phyloP scores from a whole-genome alignment of 2,113 vertebrate genomes.

The Orycteropus afer region DNA sequence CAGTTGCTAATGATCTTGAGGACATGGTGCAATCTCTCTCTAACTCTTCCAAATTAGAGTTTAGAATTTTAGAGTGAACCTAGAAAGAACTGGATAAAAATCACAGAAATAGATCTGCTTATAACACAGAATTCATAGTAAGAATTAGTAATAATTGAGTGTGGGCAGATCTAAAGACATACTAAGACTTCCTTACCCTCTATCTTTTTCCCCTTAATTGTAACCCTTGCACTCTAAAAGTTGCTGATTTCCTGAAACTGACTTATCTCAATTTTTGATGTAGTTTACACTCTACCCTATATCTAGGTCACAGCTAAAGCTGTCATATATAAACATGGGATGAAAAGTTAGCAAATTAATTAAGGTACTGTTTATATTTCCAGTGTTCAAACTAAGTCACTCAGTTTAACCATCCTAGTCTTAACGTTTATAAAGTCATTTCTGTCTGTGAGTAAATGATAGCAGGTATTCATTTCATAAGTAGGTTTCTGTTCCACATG shows the following conservation, averaged over 20 bases:
- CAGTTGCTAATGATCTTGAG: background rate
- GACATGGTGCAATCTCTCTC: background rate
- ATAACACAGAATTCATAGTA: background rate
- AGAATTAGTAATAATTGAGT: background rate
- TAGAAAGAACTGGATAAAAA: background rate
- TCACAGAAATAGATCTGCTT: background rate
- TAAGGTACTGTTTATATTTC: constrained; percentile 39
- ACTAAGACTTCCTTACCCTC: background rate
- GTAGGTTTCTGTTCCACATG: background rate
- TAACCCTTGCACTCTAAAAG: background rate
- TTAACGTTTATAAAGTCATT: constrained; percentile 24
- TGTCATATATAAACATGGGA: background rate
- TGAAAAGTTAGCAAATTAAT: background rate
- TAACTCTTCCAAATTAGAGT: background rate
- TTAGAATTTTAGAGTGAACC: constrained; percentile 11
- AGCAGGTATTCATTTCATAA: background rate
- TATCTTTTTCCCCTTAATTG: background rate
- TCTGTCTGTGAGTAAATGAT: background rate
- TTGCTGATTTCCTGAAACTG: background rate
- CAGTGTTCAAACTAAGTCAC: constrained; percentile 42
- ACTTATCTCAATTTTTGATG: constrained; percentile 16
- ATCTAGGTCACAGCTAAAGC: background rate
- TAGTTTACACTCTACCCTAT: background rate
- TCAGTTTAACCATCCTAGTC: background rate
- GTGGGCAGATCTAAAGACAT: background rate